A percentile compares a stretch with the other conserved stretches of the same genome.
Conservation (phyloP, 2,888 invertebrate species). For the Acronicta psi region DNA sequence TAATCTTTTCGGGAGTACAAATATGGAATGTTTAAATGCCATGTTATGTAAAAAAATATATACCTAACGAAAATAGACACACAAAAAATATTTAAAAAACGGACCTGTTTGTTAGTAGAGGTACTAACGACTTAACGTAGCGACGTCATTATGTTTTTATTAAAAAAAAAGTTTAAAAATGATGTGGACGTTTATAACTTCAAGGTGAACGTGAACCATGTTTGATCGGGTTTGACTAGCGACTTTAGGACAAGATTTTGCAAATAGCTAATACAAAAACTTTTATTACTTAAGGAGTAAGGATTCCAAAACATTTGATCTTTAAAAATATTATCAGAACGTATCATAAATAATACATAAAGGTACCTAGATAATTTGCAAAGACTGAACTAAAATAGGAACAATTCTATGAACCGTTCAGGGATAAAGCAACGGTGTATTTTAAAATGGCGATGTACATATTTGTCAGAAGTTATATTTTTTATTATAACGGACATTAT, state of each 20-base stretch:
- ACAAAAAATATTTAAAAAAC: no score
- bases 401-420: conserved; percentile 17
- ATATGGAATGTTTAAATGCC: no score
- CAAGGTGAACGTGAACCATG: conserved; percentile 52
- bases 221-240: conserved; percentile 40
- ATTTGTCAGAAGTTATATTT: conserved; percentile 65
- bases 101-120: no score
- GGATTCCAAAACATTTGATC: not conserved
- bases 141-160: conserved; percentile 7
- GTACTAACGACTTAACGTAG: not conserved
- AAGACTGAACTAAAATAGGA: conserved; percentile 12
- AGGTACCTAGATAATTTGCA: no score
- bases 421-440: conserved; percentile 70
- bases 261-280: not conserved
- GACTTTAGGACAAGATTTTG: conserved; percentile 18
- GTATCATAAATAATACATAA: not conserved
- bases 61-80: no score
- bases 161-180: conserved; percentile 20
- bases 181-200: conserved; percentile 43
- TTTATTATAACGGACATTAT: conserved; percentile 78
- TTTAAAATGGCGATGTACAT: conserved; percentile 64
- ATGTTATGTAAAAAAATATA: no score
- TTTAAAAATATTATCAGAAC: not conserved
- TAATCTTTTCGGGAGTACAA: no score
- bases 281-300: not conserved